phyloP scores from a whole-genome alignment of 2,888 invertebrate genomes.

The Synanthedon tipuliformis region DNA sequence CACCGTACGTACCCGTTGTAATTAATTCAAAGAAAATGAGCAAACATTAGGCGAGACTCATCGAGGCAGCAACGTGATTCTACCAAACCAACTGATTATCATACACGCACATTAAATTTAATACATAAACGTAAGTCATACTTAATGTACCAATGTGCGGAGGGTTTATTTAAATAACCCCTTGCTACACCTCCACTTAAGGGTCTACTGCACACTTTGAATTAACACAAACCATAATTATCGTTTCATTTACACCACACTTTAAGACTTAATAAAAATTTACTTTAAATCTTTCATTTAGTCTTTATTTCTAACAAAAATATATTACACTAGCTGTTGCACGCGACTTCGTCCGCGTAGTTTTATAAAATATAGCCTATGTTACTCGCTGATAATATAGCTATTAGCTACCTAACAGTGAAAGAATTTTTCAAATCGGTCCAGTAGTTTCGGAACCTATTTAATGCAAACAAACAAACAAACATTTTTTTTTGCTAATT shows the following conservation, averaged over 20 bases:
- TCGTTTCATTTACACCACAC: background rate
- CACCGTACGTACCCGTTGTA: conserved; percentile 10
- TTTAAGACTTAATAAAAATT: conserved; percentile 3
- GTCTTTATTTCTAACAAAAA: too few relatives aligned
- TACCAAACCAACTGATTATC: conserved; percentile 4
- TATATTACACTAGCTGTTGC: too few relatives aligned
- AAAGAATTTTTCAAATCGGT: too few relatives aligned
- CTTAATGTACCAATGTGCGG: background rate
- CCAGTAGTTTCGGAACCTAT: too few relatives aligned
- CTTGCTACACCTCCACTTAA: background rate
- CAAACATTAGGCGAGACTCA: conserved; percentile 11
- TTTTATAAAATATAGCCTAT: too few relatives aligned
- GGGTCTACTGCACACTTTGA: background rate
- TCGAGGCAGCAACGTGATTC: conserved; percentile 1
- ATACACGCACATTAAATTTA: conserved; percentile 5
- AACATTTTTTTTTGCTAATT: too few relatives aligned
- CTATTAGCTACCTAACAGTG: too few relatives aligned
- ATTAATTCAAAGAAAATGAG: conserved; percentile 43
- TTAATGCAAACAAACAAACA: too few relatives aligned
- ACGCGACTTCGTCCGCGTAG: too few relatives aligned
- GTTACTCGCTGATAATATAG: too few relatives aligned
- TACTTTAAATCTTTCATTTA: too few relatives aligned
- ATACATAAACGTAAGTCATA: background rate
- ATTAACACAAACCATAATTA: too few relatives aligned
- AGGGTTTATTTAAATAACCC: background rate